Percentiles rank a stretch among this genome's conserved stretches.
phyloP scores from a whole-genome alignment of 2,797 vertebrate species.

The Sphenopsis melanotis region DNA sequence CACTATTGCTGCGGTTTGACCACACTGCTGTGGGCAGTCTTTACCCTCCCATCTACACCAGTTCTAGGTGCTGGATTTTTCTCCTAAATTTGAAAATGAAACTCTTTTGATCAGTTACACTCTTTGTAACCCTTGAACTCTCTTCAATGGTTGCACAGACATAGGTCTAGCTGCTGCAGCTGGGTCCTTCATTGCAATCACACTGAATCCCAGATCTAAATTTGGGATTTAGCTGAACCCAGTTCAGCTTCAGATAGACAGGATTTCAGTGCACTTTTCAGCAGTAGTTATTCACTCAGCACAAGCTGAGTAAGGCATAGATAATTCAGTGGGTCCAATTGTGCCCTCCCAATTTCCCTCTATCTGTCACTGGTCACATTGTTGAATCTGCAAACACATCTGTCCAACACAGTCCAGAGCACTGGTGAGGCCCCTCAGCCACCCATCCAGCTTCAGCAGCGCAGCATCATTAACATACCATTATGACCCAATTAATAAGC shows the following conservation, averaged over 20 bases:
- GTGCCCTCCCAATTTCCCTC: background rate
- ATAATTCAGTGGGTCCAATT: background rate
- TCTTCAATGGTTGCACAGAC: background rate
- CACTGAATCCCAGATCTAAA: background rate
- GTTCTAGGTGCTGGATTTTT: background rate
- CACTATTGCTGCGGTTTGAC: background rate
- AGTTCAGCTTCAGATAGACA: background rate
- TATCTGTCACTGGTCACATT: background rate
- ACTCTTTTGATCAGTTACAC: background rate
- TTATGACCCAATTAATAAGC: background rate
- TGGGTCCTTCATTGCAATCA: background rate
- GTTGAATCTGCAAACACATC: rapidly evolving
- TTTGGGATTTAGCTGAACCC: background rate
- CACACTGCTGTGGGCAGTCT: background rate
- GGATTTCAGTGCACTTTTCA: background rate
- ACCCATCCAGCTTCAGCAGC: background rate
- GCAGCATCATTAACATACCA: background rate
- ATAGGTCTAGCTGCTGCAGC: background rate
- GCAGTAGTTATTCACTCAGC: background rate
- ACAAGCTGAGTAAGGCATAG: background rate
- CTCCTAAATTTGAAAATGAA: background rate
- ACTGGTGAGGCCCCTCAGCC: background rate
- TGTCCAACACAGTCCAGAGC: background rate
- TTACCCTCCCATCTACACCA: background rate
- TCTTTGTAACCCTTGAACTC: background rate